These are phyloP conservation scores for Buphagus erythrorhynchus DNA, from an alignment of 2,797 vertebrate genomes.

Conservation along the genomic window DNA sequence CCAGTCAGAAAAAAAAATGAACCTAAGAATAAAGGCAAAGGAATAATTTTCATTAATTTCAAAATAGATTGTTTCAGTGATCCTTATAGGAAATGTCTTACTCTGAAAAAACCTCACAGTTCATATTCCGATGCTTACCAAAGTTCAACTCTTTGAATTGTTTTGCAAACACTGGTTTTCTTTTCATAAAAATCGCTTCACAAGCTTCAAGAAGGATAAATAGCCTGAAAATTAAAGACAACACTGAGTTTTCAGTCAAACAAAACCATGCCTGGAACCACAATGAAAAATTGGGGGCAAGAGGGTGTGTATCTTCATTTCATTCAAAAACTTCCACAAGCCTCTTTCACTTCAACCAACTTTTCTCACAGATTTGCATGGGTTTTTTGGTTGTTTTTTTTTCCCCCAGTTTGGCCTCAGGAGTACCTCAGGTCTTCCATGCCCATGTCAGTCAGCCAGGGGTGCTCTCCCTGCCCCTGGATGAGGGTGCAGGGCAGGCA, in stretches of 20 bases:
- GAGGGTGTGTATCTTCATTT: background rate
- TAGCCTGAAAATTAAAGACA: slow-evolving; percentile 32
- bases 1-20: background rate
- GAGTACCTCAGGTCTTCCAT: background rate
- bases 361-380: background rate
- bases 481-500: background rate
- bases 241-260: background rate
- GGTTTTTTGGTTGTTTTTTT: rapidly evolving
- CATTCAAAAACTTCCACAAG: background rate
- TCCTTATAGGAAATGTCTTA: background rate
- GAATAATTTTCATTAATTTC: background rate
- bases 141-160: background rate
- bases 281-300: background rate
- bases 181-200: slow-evolving; percentile 2
- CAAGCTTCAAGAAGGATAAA: background rate
- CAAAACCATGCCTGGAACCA: background rate
- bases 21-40: background rate
- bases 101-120: background rate
- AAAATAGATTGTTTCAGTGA: background rate
- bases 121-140: background rate
- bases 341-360: background rate
- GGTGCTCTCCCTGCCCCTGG: background rate
- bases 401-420: background rate
- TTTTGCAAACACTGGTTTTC: background rate
- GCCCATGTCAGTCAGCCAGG: rapidly evolving